Base-by-base conservation (phyloP, 2,797 vertebrate species). In the Anas flavirostris region DNA sequence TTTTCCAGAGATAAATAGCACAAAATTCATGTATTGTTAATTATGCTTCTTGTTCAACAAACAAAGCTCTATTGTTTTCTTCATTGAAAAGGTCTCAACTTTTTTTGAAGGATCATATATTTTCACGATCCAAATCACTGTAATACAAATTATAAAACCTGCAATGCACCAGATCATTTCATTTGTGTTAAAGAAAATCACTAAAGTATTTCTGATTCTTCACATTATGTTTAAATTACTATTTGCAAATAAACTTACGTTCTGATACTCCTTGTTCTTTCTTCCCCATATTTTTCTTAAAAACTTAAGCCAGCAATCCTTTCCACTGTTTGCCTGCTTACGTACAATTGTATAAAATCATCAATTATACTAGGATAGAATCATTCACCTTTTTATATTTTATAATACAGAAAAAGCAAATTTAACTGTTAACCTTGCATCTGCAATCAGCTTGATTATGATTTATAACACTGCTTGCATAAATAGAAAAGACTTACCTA, bases 401-500 rank as follows among this genome's bases (percentile, higher is more conserved):
- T 73, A 35, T 72, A 90, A 60, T 10, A 77, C 35, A 93, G 31
- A 46, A 94, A 62, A 41, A 59, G n/a, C n/a, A 90, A 91, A 95
- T 84, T 82, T 64, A 89, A 68, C 31, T 67, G 8, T 77, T 86
- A 87, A n/a, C 10, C 19, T 87, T 78, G 29, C 73, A 81, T 48
- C 48, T 59, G n/a, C 56, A 93, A 93, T 29, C 91, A 81, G 81
- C 33, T 39, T 76, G 63, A 88, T 73, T 72, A 78, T 28, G 63
- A 93, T 83, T 88, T 67, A 21, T 29, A 92, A n/a, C 43, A 73
- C 63, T 62, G 72, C 67, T 60, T 52, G 52, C 0, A 0, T 29
- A 95, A 96, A 91, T 28, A 50, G 56, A 91, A 77, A 75, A 43
- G 28, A 95, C 97, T 95, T 79, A 93, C 96, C 87, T 56, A 77